Evolutionary conservation across 23 tunicate genomes (phyloP).

Genomic region (Diplosoma virens): DNA sequence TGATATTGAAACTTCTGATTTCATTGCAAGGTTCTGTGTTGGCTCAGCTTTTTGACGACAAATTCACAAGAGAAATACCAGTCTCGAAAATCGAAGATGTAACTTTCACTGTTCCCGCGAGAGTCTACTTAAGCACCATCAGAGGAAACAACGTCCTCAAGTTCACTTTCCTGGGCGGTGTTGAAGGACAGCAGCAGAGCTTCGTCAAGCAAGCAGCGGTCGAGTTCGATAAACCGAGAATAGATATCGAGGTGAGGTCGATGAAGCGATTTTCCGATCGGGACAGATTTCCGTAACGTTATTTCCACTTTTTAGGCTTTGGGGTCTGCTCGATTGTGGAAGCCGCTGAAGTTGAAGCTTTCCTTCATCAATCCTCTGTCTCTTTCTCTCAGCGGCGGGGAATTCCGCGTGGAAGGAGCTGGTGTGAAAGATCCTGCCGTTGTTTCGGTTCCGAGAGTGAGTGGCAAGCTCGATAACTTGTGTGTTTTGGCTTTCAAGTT

Average conservation of each 20-base stretch:
- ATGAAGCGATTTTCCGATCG: not conserved
- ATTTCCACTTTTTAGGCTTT: not conserved
- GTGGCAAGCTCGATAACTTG: too few relatives aligned
- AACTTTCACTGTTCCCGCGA: slow-evolving; percentile 17
- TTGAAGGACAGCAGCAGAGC: slow-evolving; percentile 11
- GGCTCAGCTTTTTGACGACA: slow-evolving; percentile 40
- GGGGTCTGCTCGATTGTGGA: slow-evolving; percentile 14
- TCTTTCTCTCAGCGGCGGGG: slow-evolving; percentile 48
- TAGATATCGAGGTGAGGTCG: slow-evolving; percentile 42
- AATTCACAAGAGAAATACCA: slow-evolving; percentile 15
- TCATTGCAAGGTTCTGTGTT: slow-evolving; percentile 73
- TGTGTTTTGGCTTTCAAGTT: too few relatives aligned
- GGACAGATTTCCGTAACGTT: too few relatives aligned
- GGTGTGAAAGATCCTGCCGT: slow-evolving; percentile 54
- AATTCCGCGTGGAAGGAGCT: slow-evolving; percentile 79
- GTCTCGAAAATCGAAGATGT: slow-evolving; percentile 34
- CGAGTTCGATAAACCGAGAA: slow-evolving; percentile 55
- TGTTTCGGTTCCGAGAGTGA: slow-evolving; percentile 37
- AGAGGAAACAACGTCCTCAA: slow-evolving; percentile 70
- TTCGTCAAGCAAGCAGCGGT: slow-evolving; percentile 46
- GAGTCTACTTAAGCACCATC: slow-evolving; percentile 19
- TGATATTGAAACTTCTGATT: too few relatives aligned
- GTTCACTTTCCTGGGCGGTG: slow-evolving; percentile 71
- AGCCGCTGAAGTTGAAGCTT: slow-evolving; percentile 46
- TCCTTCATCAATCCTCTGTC: slow-evolving; percentile 84